Evolutionary conservation across 2,888 invertebrate genomes (phyloP), one percentile per base, ranked within the genome.

Genomic region (Lasioglossum malachurum): DNA sequence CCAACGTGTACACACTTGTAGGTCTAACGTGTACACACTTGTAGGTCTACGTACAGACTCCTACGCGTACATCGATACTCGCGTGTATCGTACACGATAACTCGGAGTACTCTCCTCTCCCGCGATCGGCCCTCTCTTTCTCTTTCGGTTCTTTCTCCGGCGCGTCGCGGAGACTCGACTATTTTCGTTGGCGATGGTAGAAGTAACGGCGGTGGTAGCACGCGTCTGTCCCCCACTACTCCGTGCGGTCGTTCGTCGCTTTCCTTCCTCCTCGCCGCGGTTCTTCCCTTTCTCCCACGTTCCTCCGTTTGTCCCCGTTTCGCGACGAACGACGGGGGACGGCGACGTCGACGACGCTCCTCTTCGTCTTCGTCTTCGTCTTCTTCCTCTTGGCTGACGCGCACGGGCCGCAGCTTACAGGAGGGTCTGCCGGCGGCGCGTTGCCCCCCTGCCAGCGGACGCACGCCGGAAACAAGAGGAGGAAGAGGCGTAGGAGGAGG

Each of bases 171-270:
- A 10, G n/a, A 71, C 83, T 31, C 87, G 84, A 90, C 88, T 92
- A 92, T 92, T 92, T 91, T 91, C 87, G 92, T 92, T 88, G 16
- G 64, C 84, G 85, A 86, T 83, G 84, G 89, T 83, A 91, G 87
- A 78, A 87, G 57, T n/a, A n/a, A 88, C 87, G 84, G 78, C 90
- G 69, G 77, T 83, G 64, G 84, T 84, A 91, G 89, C 91, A 91
- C 88, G 90, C 91, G 87, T 86, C 85, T 78, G 73, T 79, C 84
- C 89, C 89, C 90, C 90, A 91, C 91, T 88, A 83, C 81, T 73
- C 53, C 8, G 53, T 10, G 10, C 3, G 53, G 83, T 86, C 31
- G 31, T 64, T 64, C 31, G 31, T 31, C 64, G 27, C 86, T 84
- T 87, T 75, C 81, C 87, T 75, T 85, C 87, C 84, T 88, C 88